phyloP scores from a whole-genome alignment of 37 sponge, comb jelly and placozoan species.

The Corticium candelabrum region DNA sequence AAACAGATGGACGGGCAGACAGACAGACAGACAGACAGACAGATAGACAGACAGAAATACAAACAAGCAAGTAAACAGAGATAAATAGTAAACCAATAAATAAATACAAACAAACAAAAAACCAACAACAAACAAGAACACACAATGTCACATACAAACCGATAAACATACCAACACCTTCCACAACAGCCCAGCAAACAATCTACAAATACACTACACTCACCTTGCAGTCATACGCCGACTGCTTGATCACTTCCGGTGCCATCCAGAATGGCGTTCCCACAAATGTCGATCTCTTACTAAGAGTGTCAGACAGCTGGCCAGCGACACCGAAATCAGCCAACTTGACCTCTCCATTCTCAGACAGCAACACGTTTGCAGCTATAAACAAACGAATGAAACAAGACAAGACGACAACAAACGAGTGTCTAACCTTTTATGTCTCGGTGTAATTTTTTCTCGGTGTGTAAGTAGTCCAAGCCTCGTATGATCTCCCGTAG shows the following conservation, averaged over 20 bases:
- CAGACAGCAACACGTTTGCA: conserved; percentile 82
- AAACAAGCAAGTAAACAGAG: too few relatives aligned
- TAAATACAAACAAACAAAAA: too few relatives aligned
- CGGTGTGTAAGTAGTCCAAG: conserved; percentile 77
- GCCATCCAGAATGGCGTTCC: conserved; percentile 94
- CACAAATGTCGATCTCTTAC: conserved; percentile 78
- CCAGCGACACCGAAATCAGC: conserved; percentile 97
- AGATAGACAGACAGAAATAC: too few relatives aligned
- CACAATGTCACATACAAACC: too few relatives aligned
- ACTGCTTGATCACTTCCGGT: conserved; percentile 86
- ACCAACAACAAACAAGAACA: too few relatives aligned
- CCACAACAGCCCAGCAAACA: background rate
- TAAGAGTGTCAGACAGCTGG: conserved; percentile 76
- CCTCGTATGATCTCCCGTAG: conserved; percentile 82
- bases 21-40: too few relatives aligned
- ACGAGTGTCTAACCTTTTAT: conserved; percentile 76
- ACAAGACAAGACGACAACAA: background rate
- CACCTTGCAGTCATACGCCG: conserved; percentile 81
- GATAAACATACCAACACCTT: too few relatives aligned
- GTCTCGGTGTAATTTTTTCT: conserved; percentile 89
- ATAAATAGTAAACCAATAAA: too few relatives aligned
- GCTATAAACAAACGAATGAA: conserved; percentile 32
- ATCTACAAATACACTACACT: background rate
- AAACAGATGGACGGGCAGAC: too few relatives aligned
- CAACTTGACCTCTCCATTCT: conserved; percentile 75